These are phyloP conservation scores for Pectinophora gossypiella DNA, from an alignment of 1,140 invertebrate genomes.

Conservation along the genomic window DNA sequence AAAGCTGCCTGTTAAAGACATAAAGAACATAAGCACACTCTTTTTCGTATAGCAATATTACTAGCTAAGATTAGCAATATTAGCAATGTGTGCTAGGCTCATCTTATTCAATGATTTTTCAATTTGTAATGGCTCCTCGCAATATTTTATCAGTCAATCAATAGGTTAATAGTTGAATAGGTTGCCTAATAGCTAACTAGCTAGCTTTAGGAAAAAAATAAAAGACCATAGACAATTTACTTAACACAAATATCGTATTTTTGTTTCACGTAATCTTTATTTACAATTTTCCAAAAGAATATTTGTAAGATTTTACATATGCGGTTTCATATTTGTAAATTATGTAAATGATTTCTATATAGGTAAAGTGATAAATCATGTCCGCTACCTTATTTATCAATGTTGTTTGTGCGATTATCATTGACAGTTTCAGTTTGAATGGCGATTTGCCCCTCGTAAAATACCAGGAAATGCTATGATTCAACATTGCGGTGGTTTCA, in stretches of 20 bases:
- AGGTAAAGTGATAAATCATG: conserved; percentile 38
- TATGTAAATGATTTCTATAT: conserved; percentile 41
- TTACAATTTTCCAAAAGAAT: conserved; percentile 62
- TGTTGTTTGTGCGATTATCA: conserved; percentile 62
- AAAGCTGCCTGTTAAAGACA: too few species aligned
- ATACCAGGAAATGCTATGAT: conserved; percentile 76
- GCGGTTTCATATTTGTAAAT: conserved; percentile 30
- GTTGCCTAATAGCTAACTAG: too few species aligned
- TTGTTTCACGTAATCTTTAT: conserved; percentile 72
- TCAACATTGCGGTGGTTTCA: conserved; percentile 54
- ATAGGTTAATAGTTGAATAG: too few species aligned
- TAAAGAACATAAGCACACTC: too few species aligned
- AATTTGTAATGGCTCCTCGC: too few species aligned
- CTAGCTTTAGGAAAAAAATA: conserved; percentile 14
- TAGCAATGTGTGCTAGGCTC: too few species aligned
- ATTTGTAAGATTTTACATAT: conserved; percentile 35
- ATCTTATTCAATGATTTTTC: too few species aligned
- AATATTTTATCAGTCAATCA: too few species aligned
- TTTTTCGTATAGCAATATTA: too few species aligned
- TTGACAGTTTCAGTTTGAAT: conserved; percentile 68
- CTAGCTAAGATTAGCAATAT: too few species aligned
- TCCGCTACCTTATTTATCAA: conserved; percentile 27
- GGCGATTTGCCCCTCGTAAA: conserved; percentile 67
- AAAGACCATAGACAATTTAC: conserved; percentile 48
- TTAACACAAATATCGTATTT: conserved; percentile 36